phyloP scores from a whole-genome alignment of 2,797 vertebrate species.

The Xyrichtys novacula region DNA sequence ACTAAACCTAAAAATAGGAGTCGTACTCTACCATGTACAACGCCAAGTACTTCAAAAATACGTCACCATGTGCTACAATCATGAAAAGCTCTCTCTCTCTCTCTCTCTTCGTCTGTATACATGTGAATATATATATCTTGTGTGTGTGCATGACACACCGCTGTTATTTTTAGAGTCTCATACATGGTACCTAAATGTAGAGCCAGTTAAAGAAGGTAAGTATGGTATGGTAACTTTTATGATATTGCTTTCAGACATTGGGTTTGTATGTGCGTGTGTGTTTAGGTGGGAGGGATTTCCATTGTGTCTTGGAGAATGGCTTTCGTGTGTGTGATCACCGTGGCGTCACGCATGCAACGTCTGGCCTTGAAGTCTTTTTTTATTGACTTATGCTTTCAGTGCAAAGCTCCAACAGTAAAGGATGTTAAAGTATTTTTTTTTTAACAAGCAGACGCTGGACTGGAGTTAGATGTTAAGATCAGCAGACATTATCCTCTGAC shows the following conservation, averaged over 20 bases:
- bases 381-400: constrained; percentile 49
- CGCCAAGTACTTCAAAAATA: constrained; percentile 7
- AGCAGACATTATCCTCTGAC: constrained; percentile 62
- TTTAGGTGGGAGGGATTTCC: constrained; percentile 36
- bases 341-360: constrained; percentile 51
- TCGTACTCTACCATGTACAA: constrained; percentile 18
- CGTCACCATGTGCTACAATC: neutral
- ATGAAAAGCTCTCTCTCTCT: constrained; percentile 23
- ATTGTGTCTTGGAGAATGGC: constrained; percentile 70
- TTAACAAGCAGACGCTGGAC: constrained; percentile 64
- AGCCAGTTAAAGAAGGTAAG: constrained; percentile 50
- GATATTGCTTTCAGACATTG: constrained; percentile 33
- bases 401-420: constrained; percentile 39
- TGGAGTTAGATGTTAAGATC: constrained; percentile 69
- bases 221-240: constrained; percentile 30
- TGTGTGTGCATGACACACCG: constrained; percentile 1
- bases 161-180: constrained; percentile 15
- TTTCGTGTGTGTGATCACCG: constrained; percentile 60
- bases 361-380: constrained; percentile 74
- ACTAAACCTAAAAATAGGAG: neutral
- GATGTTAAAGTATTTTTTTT: constrained; percentile 58
- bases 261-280: neutral
- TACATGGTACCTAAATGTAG: constrained; percentile 11
- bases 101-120: no score
- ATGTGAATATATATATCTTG: no score